These are phyloP conservation scores for Trachymyrmex septentrionalis DNA, from an alignment of 1,140 invertebrate species.

Conservation along the genomic window DNA sequence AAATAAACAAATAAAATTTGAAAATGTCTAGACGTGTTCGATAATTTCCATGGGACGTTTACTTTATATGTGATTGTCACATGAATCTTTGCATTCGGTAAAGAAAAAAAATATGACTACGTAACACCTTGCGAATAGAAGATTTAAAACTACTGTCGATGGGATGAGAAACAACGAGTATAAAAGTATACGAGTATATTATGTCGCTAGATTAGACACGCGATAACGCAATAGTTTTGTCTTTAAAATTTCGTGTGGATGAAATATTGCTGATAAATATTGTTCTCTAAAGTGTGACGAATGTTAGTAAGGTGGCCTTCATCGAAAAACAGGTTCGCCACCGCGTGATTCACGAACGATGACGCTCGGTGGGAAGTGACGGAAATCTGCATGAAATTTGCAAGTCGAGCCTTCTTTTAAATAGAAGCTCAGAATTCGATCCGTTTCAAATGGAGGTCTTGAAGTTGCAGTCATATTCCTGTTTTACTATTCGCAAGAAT, in stretches of 20 bases:
- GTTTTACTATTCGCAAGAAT: background rate
- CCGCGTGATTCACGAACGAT: conserved; percentile 26
- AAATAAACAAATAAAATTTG: no score
- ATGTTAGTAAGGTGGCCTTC: conserved; percentile 15
- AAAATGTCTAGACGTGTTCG: no score
- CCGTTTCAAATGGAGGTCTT: background rate
- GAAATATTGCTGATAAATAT: conserved; percentile 44
- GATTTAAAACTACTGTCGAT: background rate
- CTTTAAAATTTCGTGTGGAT: background rate
- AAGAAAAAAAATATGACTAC: background rate
- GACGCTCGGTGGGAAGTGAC: conserved; percentile 28
- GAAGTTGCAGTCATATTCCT: background rate
- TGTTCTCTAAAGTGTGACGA: conserved; percentile 19
- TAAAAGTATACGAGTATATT: background rate
- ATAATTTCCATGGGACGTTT: no score
- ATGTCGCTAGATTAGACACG: background rate
- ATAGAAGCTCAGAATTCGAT: conserved; percentile 6
- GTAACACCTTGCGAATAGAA: background rate
- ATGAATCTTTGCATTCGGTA: background rate
- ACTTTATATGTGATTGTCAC: background rate
- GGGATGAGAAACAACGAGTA: background rate
- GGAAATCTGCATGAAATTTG: conserved; percentile 47
- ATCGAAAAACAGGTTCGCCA: conserved; percentile 53
- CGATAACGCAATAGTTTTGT: background rate
- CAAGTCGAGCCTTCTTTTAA: conserved; percentile 16